Evolutionary conservation across 2,888 invertebrate species (phyloP), one percentile per base, ranked within the genome.

Genomic region (Taphrorychus bicolor): DNA sequence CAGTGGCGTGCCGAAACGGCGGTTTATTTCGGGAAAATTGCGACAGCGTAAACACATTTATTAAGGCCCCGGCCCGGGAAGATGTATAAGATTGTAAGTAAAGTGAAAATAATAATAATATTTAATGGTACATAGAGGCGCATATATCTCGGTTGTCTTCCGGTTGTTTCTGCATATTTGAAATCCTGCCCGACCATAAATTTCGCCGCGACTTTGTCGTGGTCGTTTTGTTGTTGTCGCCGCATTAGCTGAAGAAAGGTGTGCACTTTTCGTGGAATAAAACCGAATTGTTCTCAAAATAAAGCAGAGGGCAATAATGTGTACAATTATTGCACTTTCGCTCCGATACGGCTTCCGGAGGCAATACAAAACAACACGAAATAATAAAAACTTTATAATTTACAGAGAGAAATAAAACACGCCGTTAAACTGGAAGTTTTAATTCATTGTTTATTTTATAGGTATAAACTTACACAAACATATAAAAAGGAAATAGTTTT

Each of bases 391-490:
- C 53, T 67, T 67, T 67, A 62, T 62, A 67, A 67, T 62, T 67
- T 62, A 54, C 67, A 62, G 59, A 21, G 40, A 53, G 67, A 67
- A 62, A 70, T 70, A 66, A 70, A 70, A 70, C 70, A 63, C 56
- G 62, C 66, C 63, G 53, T 70, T 62, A 70, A 70, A 70, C 58
- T 45, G 42, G 42, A 65, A 66, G 66, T 56, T 70, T 62, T 66
- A 70, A 70, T 66, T 58, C 61, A 51, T 66, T 62, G 70, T 70
- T 70, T 70, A 66, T 70, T 70, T 70, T 70, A 62, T 70, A 59
- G 49, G 70, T 66, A 70, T 70, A 70, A 66, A 70, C 70, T 70
- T 70, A 70, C 70, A 66, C 54, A 70, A 70, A 70, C 70, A 70
- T 69, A 69, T 70, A 62, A 70, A 70, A 70, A 59, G 66, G 59